Conservation (phyloP, 2,888 invertebrate species). For the Phoronis australis region DNA sequence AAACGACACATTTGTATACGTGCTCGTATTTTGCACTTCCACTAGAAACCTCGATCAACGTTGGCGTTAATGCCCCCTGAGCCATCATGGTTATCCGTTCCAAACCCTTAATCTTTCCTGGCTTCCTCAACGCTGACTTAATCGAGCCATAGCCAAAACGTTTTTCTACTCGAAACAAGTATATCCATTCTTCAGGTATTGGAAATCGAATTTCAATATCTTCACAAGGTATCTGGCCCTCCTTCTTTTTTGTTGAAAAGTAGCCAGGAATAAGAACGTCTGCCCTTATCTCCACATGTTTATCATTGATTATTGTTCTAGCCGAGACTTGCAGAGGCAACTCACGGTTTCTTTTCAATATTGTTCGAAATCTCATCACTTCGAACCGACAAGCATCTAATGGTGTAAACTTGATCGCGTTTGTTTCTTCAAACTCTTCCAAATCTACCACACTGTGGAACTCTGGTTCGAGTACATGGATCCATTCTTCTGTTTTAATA, state of each 20-base stretch:
- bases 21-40: slow-evolving; percentile 97
- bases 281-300: slow-evolving; percentile 85
- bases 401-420: slow-evolving; percentile 61
- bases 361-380: slow-evolving; percentile 84
- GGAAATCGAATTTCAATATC: slow-evolving; percentile 89
- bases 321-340: slow-evolving; percentile 92
- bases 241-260: slow-evolving; percentile 86
- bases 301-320: slow-evolving; percentile 59
- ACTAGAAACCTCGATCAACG: slow-evolving; percentile 63
- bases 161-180: slow-evolving; percentile 95
- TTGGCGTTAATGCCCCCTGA: slow-evolving; percentile 43
- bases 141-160: slow-evolving; percentile 97
- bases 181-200: slow-evolving; percentile 99
- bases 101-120: slow-evolving; percentile 59
- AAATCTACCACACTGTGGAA: slow-evolving; percentile 92
- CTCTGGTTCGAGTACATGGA: slow-evolving; percentile 86
- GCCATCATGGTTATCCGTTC: slow-evolving; percentile 51
- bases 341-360: slow-evolving; percentile 71
- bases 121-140: slow-evolving; percentile 70
- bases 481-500: slow-evolving; percentile 91
- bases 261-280: slow-evolving; percentile 96
- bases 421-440: slow-evolving; percentile 71
- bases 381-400: slow-evolving; percentile 98
- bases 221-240: slow-evolving; percentile 68
- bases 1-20: slow-evolving; percentile 93